Evolutionary conservation across 1,140 invertebrate species (phyloP).

Genomic region (Neuroterus valhalla): DNA sequence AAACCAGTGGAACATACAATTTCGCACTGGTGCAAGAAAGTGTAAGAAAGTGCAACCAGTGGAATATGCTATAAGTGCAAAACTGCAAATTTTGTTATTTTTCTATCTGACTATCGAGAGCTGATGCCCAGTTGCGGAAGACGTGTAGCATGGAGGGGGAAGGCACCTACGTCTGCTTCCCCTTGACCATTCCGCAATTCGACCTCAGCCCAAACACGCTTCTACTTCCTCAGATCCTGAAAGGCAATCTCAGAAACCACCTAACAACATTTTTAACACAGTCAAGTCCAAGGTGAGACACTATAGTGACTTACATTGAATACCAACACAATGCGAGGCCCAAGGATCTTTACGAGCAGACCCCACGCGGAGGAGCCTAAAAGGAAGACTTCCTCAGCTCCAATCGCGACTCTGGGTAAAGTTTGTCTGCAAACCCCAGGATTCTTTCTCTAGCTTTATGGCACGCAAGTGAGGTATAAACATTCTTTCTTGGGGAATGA

Average conservation of each 20-base stretch:
- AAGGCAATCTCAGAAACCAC: neutral
- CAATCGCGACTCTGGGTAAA: slow-evolving; percentile 10
- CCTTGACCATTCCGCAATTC: too few species aligned
- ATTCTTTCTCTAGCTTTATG: slow-evolving; percentile 5
- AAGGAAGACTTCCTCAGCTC: neutral
- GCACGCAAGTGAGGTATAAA: slow-evolving; percentile 21
- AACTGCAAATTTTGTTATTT: too few species aligned
- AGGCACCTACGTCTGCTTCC: too few species aligned
- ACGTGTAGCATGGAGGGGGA: neutral
- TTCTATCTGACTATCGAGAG: too few species aligned
- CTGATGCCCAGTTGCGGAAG: too few species aligned
- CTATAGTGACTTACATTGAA: slow-evolving; percentile 10
- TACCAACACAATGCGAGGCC: neutral
- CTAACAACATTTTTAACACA: slow-evolving; percentile 26
- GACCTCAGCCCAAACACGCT: too few species aligned
- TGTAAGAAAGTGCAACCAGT: too few species aligned
- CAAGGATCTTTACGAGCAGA: slow-evolving; percentile 4
- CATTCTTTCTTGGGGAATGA: neutral
- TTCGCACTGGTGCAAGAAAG: too few species aligned
- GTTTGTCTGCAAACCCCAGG: slow-evolving; percentile 10
- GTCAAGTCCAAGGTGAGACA: neutral
- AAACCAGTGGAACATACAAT: too few species aligned
- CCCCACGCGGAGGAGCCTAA: neutral
- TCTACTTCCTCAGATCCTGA: neutral
- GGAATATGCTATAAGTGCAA: too few species aligned